A percentile compares a stretch with the other conserved stretches of the same genome.
Evolutionary conservation across 2,888 invertebrate species (phyloP).

Genomic region (Phortica magna): DNA sequence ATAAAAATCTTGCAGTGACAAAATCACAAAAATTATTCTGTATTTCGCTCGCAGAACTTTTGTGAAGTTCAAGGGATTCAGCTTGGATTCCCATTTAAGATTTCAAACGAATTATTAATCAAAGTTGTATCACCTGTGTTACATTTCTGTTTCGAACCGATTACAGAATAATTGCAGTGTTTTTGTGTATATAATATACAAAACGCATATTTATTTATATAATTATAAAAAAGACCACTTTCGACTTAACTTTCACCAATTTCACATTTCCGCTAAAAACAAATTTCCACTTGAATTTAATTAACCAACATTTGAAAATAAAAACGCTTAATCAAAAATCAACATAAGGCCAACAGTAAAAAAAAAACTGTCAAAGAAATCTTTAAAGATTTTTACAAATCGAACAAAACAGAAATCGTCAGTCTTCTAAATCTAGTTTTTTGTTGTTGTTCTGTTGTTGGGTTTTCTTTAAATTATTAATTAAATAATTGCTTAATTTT

Average conservation of each 20-base stretch:
- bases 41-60: too few relatives aligned
- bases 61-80: too few relatives aligned
- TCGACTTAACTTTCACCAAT: background rate
- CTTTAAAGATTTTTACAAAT: background rate
- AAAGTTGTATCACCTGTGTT: too few relatives aligned
- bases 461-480: slow-evolving; percentile 30
- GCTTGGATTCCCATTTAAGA: too few relatives aligned
- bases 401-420: slow-evolving; percentile 9
- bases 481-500: slow-evolving; percentile 54
- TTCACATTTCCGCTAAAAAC: slow-evolving; percentile 9
- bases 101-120: too few relatives aligned
- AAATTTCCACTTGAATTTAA: background rate
- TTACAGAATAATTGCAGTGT: background rate
- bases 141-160: background rate
- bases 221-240: background rate
- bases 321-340: background rate
- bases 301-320: background rate
- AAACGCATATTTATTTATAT: background rate
- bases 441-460: slow-evolving; percentile 46
- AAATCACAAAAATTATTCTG: too few relatives aligned
- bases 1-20: background rate
- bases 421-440: slow-evolving; percentile 39
- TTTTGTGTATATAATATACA: background rate
- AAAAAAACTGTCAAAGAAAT: background rate
- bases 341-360: background rate